Evolutionary conservation across 2,113 vertebrate genomes (phyloP), one percentile per base, ranked within the genome.

Genomic region (Tetraodon nigroviridis): DNA sequence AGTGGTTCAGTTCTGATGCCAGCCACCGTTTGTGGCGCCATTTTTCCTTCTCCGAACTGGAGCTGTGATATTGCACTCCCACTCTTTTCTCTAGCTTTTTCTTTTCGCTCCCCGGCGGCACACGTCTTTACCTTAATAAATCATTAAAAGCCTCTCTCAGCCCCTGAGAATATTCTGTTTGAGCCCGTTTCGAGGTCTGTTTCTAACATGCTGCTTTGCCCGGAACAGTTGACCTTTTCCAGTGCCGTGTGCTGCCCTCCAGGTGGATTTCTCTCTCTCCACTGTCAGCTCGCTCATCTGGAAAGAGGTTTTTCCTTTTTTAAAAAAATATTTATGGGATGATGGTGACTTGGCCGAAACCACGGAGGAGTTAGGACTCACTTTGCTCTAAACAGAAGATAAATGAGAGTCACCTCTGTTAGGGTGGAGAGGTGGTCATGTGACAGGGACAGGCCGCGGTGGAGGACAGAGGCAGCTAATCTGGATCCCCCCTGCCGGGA

Each of bases 91-190:
- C 51, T n/a, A 29, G 62, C 27, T 22, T 59, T 61, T 53, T 59
- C 59, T 53, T 32, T 42, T 58, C 60, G 52, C 68, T 73, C 45
- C 48, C 57, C 19, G 20, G 56, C 49, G 66, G 42, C 58, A 58
- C 59, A 58, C 69, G 76, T 76, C 29, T 41, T 37, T 27, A 48
- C 37, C 58, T 58, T 58, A 19, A 64, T 69, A 67, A 77, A 77
- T 69, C 58, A 46, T 46, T 46, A n/a, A 46, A 17, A 46, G 2
- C 14, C 46, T 48, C 46, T 1, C 64, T 45, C 67, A 45, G 32
- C 67, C 45, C 42, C 18, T 56, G 50, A 73, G 64, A 64, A 50
- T 50, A 58, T 51, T 18, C 32, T 24, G 20, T 15, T 63, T 57
- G 3, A 65, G 32, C 29, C 58, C 24, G 27, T 67, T 75, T 61